A percentile compares a stretch with the other conserved stretches of the same genome.
Evolutionary conservation across 2,888 invertebrate species (phyloP).

Genomic region (Slavum lentiscoides): DNA sequence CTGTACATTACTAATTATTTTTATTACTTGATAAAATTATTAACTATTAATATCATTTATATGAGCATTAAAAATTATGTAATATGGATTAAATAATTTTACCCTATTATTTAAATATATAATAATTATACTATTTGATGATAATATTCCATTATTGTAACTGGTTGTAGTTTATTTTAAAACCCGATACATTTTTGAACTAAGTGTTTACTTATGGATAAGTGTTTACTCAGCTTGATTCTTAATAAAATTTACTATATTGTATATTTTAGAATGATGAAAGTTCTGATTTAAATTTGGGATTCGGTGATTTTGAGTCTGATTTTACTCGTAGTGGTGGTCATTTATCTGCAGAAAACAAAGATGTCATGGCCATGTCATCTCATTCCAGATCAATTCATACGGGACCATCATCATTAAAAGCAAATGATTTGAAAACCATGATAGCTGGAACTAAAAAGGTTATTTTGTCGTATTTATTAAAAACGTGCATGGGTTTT

Average conservation of each 20-base stretch:
- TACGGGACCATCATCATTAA: constrained; percentile 48
- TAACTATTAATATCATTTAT: too few species aligned
- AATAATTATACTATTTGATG: too few species aligned
- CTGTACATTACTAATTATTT: too few species aligned
- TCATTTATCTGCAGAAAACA: constrained; percentile 35
- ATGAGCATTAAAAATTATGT: too few species aligned
- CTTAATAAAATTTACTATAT: background rate
- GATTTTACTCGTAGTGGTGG: constrained; percentile 44
- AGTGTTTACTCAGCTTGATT: background rate
- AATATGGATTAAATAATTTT: too few species aligned
- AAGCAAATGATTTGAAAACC: constrained; percentile 45
- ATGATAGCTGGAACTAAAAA: constrained; percentile 52
- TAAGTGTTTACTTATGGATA: too few species aligned
- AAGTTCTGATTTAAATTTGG: constrained; percentile 45
- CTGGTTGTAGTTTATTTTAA: too few species aligned
- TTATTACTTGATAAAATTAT: too few species aligned
- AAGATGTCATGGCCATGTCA: constrained; percentile 32
- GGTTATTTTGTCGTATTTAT: constrained; percentile 1
- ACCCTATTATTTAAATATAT: too few species aligned
- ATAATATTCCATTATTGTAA: too few species aligned
- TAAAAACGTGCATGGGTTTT: too few species aligned
- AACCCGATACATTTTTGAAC: too few species aligned
- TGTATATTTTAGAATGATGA: constrained; percentile 44
- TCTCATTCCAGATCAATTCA: constrained; percentile 47
- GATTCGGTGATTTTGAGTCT: constrained; percentile 51